Evolutionary conservation across 2,113 vertebrate genomes (phyloP).

Genomic region (Balaenoptera acutorostrata): DNA sequence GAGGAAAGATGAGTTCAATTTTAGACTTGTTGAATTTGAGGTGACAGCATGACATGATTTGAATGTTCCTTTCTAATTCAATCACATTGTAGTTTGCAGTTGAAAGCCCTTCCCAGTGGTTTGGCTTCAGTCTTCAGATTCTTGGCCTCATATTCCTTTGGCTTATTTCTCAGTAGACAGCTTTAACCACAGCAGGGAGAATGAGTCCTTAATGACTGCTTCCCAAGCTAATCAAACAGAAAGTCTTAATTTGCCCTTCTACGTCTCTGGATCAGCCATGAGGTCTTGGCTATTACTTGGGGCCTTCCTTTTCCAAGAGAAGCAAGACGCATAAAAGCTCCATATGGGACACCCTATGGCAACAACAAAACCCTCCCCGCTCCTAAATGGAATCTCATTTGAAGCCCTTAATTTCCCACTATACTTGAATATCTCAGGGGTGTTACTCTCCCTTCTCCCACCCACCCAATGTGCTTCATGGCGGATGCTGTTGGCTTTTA

Average conservation of each 20-base stretch:
- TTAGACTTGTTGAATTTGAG: slow-evolving; percentile 41
- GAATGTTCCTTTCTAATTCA: slow-evolving; percentile 47
- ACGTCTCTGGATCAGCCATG: background rate
- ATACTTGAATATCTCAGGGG: background rate
- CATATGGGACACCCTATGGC: background rate
- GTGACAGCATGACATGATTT: slow-evolving; percentile 11
- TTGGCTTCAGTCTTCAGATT: slow-evolving; percentile 53
- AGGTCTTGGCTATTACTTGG: background rate
- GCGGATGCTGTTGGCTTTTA: background rate
- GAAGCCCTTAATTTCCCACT: background rate
- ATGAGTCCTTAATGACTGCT: background rate
- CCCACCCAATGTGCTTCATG: background rate
- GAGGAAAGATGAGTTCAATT: slow-evolving; percentile 13
- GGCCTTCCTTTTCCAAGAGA: slow-evolving; percentile 1
- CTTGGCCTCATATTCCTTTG: slow-evolving; percentile 54
- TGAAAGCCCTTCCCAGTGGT: slow-evolving; percentile 45
- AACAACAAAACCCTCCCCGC: background rate
- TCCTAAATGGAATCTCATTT: background rate
- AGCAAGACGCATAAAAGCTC: background rate
- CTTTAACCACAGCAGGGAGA: slow-evolving; percentile 28
- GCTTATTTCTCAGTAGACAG: slow-evolving; percentile 50
- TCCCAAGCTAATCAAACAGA: slow-evolving; percentile 53
- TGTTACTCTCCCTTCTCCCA: background rate
- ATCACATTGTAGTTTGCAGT: background rate
- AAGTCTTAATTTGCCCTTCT: slow-evolving; percentile 16